A percentile compares a stretch with the other conserved stretches of the same genome.
Evolutionary conservation across 2,797 vertebrate genomes (phyloP).

Genomic region (Esox lucius): DNA sequence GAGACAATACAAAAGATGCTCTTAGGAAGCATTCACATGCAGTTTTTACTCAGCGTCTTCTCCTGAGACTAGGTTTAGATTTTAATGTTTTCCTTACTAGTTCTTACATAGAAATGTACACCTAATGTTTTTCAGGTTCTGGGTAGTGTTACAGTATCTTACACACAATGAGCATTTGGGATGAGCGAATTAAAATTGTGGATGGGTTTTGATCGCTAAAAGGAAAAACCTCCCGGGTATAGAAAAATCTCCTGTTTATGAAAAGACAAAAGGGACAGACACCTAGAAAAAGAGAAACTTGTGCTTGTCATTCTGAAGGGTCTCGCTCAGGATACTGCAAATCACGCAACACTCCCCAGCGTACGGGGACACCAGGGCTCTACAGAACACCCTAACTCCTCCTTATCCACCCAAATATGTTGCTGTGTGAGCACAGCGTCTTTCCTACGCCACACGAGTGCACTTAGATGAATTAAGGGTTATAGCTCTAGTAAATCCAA

Average conservation of each 20-base stretch:
- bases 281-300: constrained; percentile 47
- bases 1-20: constrained; percentile 83
- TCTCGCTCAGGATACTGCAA: constrained; percentile 28
- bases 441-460: too few species aligned
- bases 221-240: constrained; percentile 19
- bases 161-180: constrained; percentile 47
- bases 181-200: constrained; percentile 50
- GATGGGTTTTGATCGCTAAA: constrained; percentile 40
- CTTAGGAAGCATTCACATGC: constrained; percentile 91
- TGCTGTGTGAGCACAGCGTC: too few species aligned
- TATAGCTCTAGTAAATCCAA: too few species aligned
- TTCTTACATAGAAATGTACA: constrained; percentile 77
- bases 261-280: constrained; percentile 48
- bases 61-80: constrained; percentile 69
- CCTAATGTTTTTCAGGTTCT: constrained; percentile 70
- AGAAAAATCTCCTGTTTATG: constrained; percentile 35
- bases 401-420: too few species aligned
- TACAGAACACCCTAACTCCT: too few species aligned
- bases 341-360: constrained; percentile 41
- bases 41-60: constrained; percentile 78
- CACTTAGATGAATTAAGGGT: too few species aligned
- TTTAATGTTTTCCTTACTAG: constrained; percentile 67
- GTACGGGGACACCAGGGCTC: constrained; percentile 13
- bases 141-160: constrained; percentile 60
- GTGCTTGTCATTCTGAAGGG: constrained; percentile 64